Conservation (phyloP, 2,113 vertebrate genomes). For the Myotis davidii region DNA sequence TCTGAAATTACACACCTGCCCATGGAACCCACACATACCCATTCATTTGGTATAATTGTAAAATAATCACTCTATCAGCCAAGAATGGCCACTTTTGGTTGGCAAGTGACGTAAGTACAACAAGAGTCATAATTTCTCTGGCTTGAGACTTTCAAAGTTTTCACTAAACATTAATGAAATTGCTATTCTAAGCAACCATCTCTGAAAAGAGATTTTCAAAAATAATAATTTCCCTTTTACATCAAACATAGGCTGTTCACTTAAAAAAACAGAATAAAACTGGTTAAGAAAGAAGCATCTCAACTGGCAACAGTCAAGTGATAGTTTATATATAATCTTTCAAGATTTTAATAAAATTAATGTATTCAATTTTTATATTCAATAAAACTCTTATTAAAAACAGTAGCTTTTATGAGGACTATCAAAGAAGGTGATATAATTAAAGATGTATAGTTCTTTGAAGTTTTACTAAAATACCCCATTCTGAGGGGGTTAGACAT, state of each 20-base stretch:
- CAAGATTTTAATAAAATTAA: neutral
- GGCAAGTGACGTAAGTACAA: neutral
- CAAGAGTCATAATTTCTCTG: neutral
- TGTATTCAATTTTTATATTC: neutral
- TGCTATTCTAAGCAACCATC: neutral
- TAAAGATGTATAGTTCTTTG: neutral
- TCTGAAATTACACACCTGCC: neutral
- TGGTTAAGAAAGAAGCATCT: conserved; percentile 4
- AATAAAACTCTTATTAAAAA: neutral
- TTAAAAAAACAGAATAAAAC: neutral
- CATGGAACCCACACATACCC: neutral
- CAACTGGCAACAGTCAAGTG: neutral
- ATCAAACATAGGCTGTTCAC: neutral
- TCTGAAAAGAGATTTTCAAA: neutral
- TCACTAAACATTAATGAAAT: neutral
- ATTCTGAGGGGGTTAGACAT: neutral
- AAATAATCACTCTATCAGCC: neutral
- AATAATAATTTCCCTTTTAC: conserved; percentile 36
- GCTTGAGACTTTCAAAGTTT: neutral
- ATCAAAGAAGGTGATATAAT: neutral
- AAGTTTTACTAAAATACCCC: neutral
- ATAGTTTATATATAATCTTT: neutral
- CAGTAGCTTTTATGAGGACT: neutral
- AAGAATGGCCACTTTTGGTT: neutral
- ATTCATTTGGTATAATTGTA: neutral